Conservation (phyloP, 2,113 vertebrate species). For the Naja naja region DNA sequence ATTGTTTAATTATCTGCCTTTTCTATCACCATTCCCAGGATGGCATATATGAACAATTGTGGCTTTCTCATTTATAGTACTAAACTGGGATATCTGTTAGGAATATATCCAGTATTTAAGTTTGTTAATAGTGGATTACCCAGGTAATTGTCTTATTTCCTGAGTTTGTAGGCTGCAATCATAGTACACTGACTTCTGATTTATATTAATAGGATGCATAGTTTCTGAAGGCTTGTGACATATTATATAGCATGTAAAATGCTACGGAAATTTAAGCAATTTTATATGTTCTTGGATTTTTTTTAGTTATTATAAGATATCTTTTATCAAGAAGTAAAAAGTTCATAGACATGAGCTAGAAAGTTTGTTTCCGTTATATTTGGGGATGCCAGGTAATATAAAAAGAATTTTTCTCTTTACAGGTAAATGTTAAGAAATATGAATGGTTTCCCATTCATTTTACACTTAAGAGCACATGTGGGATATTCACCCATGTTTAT, state of each 20-base stretch:
- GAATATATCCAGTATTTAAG: not conserved
- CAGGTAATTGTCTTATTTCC: not conserved
- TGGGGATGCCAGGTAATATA: not conserved
- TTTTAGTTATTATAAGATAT: not conserved
- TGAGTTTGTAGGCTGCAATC: not conserved
- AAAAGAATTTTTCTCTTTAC: conserved; percentile 27
- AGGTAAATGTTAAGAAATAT: conserved; percentile 4
- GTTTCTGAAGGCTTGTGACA: not conserved
- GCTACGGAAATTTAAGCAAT: not conserved
- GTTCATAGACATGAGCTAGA: not conserved
- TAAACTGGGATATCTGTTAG: not conserved
- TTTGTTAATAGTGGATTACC: not conserved
- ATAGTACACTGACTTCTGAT: not conserved
- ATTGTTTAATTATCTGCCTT: not conserved
- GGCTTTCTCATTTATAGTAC: not conserved
- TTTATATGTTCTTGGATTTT: not conserved
- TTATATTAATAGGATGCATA: not conserved
- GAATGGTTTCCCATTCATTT: conserved; percentile 43
- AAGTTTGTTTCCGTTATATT: not conserved
- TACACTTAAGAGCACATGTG: conserved; percentile 41
- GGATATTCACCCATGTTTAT: conserved; percentile 45
- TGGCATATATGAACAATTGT: not conserved
- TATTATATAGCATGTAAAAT: not conserved
- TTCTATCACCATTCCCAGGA: not conserved
- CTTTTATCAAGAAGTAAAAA: not conserved